Base-by-base conservation (phyloP, 1,140 invertebrate genomes). In the Limonius californicus region DNA sequence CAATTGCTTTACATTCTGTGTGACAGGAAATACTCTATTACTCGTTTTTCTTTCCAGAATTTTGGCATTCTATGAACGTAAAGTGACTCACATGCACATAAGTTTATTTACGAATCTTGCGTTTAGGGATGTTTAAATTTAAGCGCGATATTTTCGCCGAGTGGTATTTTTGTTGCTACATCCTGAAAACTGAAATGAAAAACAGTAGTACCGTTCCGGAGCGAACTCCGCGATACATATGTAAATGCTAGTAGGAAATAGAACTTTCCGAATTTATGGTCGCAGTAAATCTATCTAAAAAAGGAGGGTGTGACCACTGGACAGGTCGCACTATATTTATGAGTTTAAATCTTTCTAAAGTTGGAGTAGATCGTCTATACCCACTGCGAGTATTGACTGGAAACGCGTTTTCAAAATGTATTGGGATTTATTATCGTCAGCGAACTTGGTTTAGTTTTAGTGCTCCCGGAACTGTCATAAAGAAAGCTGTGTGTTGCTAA, bases 201-300 rank as follows among this genome's bases (percentile, higher is more conserved):
- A 19, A 50, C n/a, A 50, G 16, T 18, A 21, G 20, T 45, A 18
- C 16, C 42, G 16, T 45, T 45, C 42, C 42, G 42, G 42, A 12
- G 42, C 16, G 14, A n/a, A 45, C 42, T 45, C 23, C 9, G 42
- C 42, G 42, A 45, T 45, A 45, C 42, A 45, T 45, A 45, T 45
- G 42, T 45, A 45, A 45, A 45, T 45, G 42, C 14, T 45, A 45
- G 42, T 45, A 45, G 42, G 42, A 45, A 45, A 45, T 45, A 45
- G 42, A 45, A 45, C 42, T 45, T 45, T 45, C 42, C 16, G 2
- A 45, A 45, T 45, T 45, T 45, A 45, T 45, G 42, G n/a, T n/a
- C n/a, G 16, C 42, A n/a, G 42, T 45, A 45, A 45, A 45, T 45
- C 42, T 45, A 45, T 18, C 16, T 45, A 45, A 45, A 45, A 45